Evolutionary conservation across 2,113 vertebrate species (phyloP).

Genomic region (Emberiza fucata): DNA sequence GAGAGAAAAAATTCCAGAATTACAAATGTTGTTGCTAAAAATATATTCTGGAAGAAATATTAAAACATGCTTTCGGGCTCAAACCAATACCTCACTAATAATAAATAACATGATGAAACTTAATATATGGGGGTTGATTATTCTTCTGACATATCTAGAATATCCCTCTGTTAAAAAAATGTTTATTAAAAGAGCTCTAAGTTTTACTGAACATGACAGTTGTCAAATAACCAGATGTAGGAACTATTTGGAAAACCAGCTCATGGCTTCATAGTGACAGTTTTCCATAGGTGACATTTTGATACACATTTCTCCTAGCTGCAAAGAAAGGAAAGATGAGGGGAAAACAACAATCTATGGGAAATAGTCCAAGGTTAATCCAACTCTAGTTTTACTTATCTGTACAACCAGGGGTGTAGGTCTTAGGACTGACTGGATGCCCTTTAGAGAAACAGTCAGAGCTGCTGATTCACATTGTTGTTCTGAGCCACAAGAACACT

Average conservation of each 20-base stretch:
- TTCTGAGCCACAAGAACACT: not conserved
- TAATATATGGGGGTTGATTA: not conserved
- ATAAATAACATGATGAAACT: not conserved
- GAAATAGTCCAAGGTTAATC: not conserved
- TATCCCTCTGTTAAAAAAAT: not conserved
- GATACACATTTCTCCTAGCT: not conserved
- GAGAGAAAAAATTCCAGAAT: not conserved
- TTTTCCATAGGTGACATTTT: not conserved
- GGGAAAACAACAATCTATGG: not conserved
- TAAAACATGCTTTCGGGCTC: not conserved
- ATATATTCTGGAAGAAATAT: not conserved
- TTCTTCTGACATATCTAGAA: not conserved
- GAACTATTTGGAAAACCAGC: not conserved
- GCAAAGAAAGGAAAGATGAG: not conserved
- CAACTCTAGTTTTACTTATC: not conserved
- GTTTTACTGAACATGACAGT: not conserved
- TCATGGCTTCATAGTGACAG: not conserved
- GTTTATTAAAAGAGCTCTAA: not conserved
- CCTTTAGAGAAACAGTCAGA: not conserved
- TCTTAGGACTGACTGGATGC: not conserved
- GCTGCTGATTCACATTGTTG: slow-evolving; percentile 10
- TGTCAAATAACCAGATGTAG: not conserved
- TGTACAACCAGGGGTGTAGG: not conserved
- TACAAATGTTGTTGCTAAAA: slow-evolving; percentile 23
- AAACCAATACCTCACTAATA: not conserved